Base-by-base conservation (phyloP, 1,140 invertebrate species). In the Psilanteris sp. region DNA sequence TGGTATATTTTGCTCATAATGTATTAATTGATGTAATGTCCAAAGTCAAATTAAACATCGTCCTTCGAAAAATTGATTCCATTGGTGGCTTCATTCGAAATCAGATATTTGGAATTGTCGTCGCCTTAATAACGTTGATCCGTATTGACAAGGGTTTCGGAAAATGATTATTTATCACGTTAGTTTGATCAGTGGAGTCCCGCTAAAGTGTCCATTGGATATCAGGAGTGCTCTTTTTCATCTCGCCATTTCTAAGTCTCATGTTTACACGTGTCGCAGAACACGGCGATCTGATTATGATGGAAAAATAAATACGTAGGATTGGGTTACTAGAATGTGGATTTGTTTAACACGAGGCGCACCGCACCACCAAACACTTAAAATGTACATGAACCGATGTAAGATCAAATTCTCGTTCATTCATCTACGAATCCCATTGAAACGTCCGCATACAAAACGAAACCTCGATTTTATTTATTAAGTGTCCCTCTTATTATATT, bases 101-200 rank as follows among this genome's bases (percentile, higher is more conserved):
- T 73, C 59, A 73, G 70, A 73, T 73, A 73, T 73, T 72, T 48
- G 36, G 34, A 73, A 66, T 52, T n/a, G n/a, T n/a, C 44, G 52
- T 66, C 52, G 39, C 52, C 44, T 52, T n/a, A 22, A 29, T 20
- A 39, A 73, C 59, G 44, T 7, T 73, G 70, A 73, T 64, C 16
- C 13, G 11, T 36, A 11, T 24, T 73, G 70, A 73, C 70, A 73
- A 55, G 59, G 70, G 59, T 66, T 52, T 59, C 6, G 59, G 59
- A 73, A 73, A 73, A 73, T 66, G 52, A 67, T 74, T 54, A 67
- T 67, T 74, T 74, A 74, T 67, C 61, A 61, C 61, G 67, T 74
- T 67, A 62, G 46, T 32, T 32, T 43, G 43, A 15, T 70, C 46
- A 62, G 9, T 32, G 48, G 31, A 62, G 29, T 31, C 68, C 57